Percentiles rank a stretch among this genome's conserved stretches.
These are phyloP conservation scores for Euplexia lucipara DNA, from an alignment of 2,888 invertebrate species.

Conservation along the genomic window DNA sequence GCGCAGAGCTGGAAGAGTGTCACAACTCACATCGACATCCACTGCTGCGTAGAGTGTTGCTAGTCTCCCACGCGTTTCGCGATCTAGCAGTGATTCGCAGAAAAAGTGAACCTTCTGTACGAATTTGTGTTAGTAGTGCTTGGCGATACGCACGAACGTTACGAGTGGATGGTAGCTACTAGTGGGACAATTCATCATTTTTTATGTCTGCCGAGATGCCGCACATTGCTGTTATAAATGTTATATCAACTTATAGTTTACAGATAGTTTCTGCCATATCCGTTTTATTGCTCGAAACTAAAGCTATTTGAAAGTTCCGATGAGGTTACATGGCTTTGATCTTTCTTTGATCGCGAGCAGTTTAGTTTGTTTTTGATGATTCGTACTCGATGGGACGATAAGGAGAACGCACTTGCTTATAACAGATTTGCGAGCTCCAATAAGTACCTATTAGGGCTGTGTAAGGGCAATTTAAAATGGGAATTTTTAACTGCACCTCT, in stretches of 20 bases:
- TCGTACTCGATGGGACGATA: not conserved
- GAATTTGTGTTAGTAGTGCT: not conserved
- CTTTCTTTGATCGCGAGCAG: conserved; percentile 33
- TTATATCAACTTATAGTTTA: conserved; percentile 24
- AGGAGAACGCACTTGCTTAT: not conserved
- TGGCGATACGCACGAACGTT: conserved; percentile 14
- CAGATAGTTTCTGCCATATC: conserved; percentile 28
- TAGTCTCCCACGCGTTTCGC: no score
- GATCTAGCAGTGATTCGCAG: no score
- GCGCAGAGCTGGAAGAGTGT: no score
- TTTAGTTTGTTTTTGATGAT: conserved; percentile 21
- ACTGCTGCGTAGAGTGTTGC: no score
- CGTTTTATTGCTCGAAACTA: conserved; percentile 43
- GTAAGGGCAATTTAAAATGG: not conserved
- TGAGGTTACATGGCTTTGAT: conserved; percentile 41
- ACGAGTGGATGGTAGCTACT: not conserved
- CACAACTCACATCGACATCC: no score
- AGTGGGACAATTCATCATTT: conserved; percentile 37
- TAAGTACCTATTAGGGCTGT: not conserved
- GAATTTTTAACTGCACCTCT: no score
- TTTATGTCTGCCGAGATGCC: conserved; percentile 30
- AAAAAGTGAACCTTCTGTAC: conserved; percentile 16
- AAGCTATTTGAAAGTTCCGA: conserved; percentile 48
- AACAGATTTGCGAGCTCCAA: not conserved
- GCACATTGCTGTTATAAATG: conserved; percentile 21